phyloP scores from a whole-genome alignment of 2,888 invertebrate genomes.

The Ophion ellenae region DNA sequence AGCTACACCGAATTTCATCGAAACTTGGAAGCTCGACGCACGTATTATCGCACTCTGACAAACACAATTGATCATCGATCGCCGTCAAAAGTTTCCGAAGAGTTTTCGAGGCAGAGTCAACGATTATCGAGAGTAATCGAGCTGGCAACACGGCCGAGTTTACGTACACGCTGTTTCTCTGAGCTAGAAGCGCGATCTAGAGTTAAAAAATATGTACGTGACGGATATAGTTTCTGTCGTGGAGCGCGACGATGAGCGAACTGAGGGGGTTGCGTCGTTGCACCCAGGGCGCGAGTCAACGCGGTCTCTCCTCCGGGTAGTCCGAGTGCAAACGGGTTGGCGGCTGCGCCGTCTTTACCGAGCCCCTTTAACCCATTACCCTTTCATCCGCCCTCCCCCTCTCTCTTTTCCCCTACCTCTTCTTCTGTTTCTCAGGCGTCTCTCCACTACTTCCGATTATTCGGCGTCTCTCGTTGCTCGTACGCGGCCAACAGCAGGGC shows the following conservation, averaged over 20 bases:
- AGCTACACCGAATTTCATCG: too few species aligned
- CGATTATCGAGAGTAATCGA: too few species aligned
- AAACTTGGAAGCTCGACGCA: too few species aligned
- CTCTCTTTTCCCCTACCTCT: conserved; percentile 17
- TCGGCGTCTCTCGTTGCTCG: conserved; percentile 45
- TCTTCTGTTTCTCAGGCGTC: conserved; percentile 29
- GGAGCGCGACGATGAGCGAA: conserved; percentile 62
- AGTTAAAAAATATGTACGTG: not conserved
- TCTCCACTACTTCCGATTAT: conserved; percentile 53
- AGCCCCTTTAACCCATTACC: conserved; percentile 77
- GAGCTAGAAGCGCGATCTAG: too few species aligned
- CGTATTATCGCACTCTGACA: too few species aligned
- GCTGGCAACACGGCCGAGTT: too few species aligned
- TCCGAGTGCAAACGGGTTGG: conserved; percentile 72
- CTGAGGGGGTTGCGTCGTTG: conserved; percentile 59
- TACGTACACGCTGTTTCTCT: too few species aligned
- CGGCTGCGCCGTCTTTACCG: conserved; percentile 77
- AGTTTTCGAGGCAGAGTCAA: too few species aligned
- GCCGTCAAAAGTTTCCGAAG: too few species aligned
- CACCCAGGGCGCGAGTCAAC: conserved; percentile 75
- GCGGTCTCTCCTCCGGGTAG: conserved; percentile 68
- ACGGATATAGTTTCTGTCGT: conserved; percentile 17
- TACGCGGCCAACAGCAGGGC: not conserved
- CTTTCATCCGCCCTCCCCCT: conserved; percentile 31
- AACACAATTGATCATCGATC: too few species aligned